Percentiles rank a stretch among this genome's conserved stretches.
Evolutionary conservation across 2,888 invertebrate genomes (phyloP).

Genomic region (Himalopsyche anomala): DNA sequence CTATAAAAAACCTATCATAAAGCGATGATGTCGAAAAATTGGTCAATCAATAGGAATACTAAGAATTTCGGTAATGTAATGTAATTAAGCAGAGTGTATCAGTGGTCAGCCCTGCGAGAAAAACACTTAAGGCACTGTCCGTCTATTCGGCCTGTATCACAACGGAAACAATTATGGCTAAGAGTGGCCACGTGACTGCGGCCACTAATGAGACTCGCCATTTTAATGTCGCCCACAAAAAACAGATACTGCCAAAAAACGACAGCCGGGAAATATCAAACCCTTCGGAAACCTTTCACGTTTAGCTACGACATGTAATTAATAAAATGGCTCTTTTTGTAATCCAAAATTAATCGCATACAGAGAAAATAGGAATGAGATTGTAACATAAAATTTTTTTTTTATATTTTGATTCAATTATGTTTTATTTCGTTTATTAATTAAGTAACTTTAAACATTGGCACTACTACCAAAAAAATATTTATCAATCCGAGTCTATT

Average conservation of each 20-base stretch:
- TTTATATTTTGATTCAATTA: too few relatives aligned
- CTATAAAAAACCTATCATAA: too few relatives aligned
- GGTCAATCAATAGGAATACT: too few relatives aligned
- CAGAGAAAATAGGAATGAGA: too few relatives aligned
- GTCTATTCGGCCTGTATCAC: slow-evolving; percentile 25
- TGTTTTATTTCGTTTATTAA: too few relatives aligned
- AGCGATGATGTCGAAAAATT: too few relatives aligned
- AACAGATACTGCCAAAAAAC: slow-evolving; percentile 34
- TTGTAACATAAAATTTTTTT: too few relatives aligned
- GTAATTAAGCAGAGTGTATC: not conserved
- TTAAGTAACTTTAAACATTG: too few relatives aligned
- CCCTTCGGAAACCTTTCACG: slow-evolving; percentile 11
- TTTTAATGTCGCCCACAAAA: slow-evolving; percentile 19
- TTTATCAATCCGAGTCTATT: too few relatives aligned
- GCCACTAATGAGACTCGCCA: slow-evolving; percentile 4
- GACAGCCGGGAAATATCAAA: slow-evolving; percentile 23
- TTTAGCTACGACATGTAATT: slow-evolving; percentile 2
- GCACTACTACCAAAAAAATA: too few relatives aligned
- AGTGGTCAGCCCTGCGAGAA: slow-evolving; percentile 5
- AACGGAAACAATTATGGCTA: slow-evolving; percentile 26
- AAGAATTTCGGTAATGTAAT: not conserved
- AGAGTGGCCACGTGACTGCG: slow-evolving; percentile 31
- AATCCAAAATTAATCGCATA: too few relatives aligned
- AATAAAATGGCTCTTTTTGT: not conserved
- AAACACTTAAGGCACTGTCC: slow-evolving; percentile 27